Conservation (phyloP, 2,888 invertebrate genomes). For the Colletes collaris region DNA sequence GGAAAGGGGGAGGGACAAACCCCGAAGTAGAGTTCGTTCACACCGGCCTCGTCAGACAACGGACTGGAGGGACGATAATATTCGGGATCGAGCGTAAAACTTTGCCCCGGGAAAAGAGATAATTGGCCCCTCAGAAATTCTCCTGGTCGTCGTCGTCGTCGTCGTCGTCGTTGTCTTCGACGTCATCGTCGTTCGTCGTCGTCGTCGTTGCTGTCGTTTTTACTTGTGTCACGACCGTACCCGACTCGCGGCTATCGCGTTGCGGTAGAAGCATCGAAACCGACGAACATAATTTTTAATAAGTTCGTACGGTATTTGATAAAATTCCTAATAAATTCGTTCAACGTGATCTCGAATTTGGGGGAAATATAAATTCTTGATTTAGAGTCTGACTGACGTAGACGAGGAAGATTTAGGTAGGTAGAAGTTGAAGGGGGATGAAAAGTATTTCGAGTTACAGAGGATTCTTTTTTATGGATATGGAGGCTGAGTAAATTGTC, state of each 20-base stretch:
- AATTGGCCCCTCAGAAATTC: conserved; percentile 68
- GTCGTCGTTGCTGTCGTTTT: conserved; percentile 34
- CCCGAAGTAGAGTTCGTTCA: conserved; percentile 75
- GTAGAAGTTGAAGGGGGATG: no score
- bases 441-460: no score
- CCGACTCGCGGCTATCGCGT: conserved; percentile 20
- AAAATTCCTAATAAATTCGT: no score
- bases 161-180: conserved; percentile 26
- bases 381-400: no score
- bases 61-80: conserved; percentile 71
- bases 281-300: no score
- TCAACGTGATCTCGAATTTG: no score
- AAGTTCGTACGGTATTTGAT: no score
- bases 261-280: background rate
- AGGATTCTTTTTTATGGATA: no score
- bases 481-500: no score
- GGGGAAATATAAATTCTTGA: no score
- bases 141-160: conserved; percentile 54
- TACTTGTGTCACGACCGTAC: conserved; percentile 18
- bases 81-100: conserved; percentile 71
- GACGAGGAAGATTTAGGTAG: no score
- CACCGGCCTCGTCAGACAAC: conserved; percentile 71
- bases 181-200: conserved; percentile 37
- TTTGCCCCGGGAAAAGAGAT: conserved; percentile 67
- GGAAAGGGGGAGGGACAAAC: conserved; percentile 43